phyloP scores from a whole-genome alignment of 2,797 vertebrate genomes.

The Anguilla obscura region DNA sequence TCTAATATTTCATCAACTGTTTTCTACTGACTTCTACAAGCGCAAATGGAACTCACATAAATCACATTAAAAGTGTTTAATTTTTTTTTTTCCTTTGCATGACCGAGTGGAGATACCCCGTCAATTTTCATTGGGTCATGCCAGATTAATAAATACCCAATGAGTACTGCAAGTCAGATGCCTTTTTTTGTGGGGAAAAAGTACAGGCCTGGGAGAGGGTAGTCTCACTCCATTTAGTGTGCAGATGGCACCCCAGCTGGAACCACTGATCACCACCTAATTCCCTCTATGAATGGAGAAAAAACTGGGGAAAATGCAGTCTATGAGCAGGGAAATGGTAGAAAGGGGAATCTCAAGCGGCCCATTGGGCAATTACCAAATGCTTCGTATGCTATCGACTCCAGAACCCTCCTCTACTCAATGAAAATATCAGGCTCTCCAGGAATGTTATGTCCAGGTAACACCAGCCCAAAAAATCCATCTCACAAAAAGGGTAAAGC shows the following conservation, averaged over 20 bases:
- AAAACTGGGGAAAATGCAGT: not conserved
- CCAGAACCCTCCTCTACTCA: not conserved
- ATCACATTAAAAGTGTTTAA: not conserved
- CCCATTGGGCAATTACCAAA: not conserved
- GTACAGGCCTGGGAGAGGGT: not conserved
- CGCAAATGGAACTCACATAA: not conserved
- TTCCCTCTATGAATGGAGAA: not conserved
- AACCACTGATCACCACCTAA: not conserved
- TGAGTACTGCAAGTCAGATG: not conserved
- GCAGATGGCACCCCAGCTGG: not conserved
- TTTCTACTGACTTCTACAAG: not conserved
- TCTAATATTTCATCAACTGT: not conserved
- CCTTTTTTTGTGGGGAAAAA: not conserved
- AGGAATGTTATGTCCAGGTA: not conserved
- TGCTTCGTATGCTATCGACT: not conserved
- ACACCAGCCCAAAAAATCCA: not conserved
- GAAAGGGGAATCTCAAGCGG: not conserved
- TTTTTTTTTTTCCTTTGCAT: not conserved
- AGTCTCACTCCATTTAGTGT: not conserved
- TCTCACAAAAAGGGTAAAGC: not conserved
- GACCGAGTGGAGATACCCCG: no score
- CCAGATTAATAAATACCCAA: not conserved
- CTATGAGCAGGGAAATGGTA: not conserved
- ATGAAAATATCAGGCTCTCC: not conserved
- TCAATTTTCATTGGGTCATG: not conserved